Conservation (phyloP, 23 tunicate genomes). For the Halocynthia roretzi region DNA sequence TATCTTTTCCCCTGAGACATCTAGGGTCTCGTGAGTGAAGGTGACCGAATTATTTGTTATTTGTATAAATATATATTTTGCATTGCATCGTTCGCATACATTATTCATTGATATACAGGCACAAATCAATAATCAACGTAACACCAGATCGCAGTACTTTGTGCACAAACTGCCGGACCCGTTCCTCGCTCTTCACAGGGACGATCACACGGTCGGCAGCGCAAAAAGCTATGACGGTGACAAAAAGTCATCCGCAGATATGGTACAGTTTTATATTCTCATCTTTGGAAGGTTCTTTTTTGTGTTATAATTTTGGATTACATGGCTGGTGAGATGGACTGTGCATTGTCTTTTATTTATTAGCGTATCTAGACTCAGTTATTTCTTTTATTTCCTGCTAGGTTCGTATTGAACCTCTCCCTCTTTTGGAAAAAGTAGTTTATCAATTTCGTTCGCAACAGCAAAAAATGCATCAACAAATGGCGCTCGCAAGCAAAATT, state of each 20-base stretch:
- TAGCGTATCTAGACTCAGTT: not conserved
- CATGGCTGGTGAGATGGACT: not conserved
- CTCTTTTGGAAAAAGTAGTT: constrained; percentile 67
- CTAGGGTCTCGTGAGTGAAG: too few species aligned
- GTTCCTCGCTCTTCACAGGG: constrained; percentile 62
- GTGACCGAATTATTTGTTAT: not conserved
- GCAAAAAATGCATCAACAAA: constrained; percentile 60
- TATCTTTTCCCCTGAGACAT: too few species aligned
- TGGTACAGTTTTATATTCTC: not conserved
- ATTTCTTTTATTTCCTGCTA: not conserved
- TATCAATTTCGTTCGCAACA: constrained; percentile 59
- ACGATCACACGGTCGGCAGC: constrained; percentile 27
- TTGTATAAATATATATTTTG: not conserved
- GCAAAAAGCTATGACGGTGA: constrained; percentile 21
- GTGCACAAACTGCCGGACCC: constrained; percentile 65
- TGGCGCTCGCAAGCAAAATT: constrained; percentile 44
- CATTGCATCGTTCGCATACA: not conserved
- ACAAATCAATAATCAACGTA: constrained; percentile 20
- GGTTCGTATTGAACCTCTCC: constrained; percentile 63
- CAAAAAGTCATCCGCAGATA: not conserved
- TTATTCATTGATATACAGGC: constrained; percentile 32
- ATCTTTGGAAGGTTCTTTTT: not conserved
- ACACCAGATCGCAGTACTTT: constrained; percentile 41
- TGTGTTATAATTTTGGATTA: not conserved
- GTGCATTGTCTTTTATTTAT: not conserved